These are phyloP conservation scores for Pseudois nayaur DNA, from an alignment of 2,113 vertebrate species.

Conservation along the genomic window DNA sequence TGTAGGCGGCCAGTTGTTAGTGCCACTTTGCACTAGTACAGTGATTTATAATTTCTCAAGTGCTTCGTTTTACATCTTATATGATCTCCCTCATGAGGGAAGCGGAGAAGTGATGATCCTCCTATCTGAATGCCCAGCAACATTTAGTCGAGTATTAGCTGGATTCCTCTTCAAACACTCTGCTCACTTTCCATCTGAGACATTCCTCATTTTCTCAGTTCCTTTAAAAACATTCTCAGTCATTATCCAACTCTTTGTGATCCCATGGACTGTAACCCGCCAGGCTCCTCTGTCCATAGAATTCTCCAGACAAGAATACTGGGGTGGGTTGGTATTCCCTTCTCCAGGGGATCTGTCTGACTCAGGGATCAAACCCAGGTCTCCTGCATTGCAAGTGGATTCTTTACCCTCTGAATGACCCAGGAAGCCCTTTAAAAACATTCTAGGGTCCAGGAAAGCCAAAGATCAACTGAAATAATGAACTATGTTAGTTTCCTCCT, in stretches of 20 bases:
- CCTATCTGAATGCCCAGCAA: background rate
- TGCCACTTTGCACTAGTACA: background rate
- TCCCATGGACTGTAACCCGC: background rate
- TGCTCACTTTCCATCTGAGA: background rate
- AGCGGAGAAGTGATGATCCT: background rate
- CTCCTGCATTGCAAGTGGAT: background rate
- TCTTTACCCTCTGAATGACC: background rate
- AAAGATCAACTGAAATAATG: no score
- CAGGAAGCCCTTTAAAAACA: background rate
- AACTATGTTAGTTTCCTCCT: background rate
- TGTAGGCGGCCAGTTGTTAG: background rate
- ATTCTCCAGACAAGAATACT: background rate
- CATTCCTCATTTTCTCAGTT: background rate
- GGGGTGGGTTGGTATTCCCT: background rate
- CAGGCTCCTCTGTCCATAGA: background rate
- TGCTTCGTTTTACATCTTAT: rapidly evolving
- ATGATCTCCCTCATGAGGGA: background rate
- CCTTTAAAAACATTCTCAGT: background rate
- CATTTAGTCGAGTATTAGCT: background rate
- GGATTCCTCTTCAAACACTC: background rate
- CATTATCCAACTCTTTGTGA: background rate
- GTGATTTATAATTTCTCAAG: background rate
- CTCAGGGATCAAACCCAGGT: background rate
- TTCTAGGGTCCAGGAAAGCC: no score
- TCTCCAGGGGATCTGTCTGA: background rate